Conservation (phyloP, 2,797 vertebrate genomes). For the Pagetopsis macropterus region DNA sequence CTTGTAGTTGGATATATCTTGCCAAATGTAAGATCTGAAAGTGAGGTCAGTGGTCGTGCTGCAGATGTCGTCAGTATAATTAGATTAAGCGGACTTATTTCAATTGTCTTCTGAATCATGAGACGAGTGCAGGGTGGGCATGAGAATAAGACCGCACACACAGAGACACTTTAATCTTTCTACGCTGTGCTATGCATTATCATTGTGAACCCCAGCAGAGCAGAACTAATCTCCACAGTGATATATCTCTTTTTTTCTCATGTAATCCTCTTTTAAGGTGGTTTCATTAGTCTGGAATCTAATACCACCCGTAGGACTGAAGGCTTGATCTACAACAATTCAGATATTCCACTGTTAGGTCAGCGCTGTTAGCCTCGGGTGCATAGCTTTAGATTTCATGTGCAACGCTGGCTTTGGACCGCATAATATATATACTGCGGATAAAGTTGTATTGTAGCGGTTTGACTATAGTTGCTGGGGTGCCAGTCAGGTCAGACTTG, state of each 20-base stretch:
- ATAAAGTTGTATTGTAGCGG: background rate
- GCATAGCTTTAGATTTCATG: background rate
- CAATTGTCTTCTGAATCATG: constrained; percentile 32
- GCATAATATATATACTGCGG: background rate
- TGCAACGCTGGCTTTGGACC: background rate
- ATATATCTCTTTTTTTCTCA: background rate
- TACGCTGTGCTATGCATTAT: constrained; percentile 6
- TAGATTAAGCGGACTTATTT: constrained; percentile 44
- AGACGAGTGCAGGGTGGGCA: constrained; percentile 11
- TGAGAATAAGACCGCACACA: background rate
- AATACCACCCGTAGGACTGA: background rate
- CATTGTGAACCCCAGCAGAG: constrained; percentile 12
- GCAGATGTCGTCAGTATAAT: constrained; percentile 48
- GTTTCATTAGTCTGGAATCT: constrained; percentile 7
- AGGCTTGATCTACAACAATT: background rate
- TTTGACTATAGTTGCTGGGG: no score
- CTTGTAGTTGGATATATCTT: no score
- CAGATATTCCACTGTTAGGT: background rate
- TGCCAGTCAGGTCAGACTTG: no score
- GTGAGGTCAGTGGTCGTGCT: constrained; percentile 48
- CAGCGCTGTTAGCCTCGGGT: background rate
- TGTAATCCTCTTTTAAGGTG: constrained; percentile 25
- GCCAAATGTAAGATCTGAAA: background rate
- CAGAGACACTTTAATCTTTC: constrained; percentile 13
- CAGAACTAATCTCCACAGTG: background rate